A percentile compares a stretch with the other conserved stretches of the same genome.
Evolutionary conservation across 2,113 vertebrate genomes (phyloP).

Genomic region (Eretmochelys imbricata): DNA sequence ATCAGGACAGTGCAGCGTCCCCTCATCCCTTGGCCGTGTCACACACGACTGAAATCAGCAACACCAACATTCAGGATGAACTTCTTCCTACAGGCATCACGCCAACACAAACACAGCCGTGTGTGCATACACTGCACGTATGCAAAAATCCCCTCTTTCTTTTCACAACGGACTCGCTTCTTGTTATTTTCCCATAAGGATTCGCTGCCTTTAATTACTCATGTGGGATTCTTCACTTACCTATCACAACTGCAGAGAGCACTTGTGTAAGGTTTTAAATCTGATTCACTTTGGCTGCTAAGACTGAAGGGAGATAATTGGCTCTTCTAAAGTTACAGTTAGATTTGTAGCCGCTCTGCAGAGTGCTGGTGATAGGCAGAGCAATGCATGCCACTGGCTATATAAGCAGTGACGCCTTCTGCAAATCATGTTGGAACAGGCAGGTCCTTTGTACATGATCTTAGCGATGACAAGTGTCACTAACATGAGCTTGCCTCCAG

Average conservation of each 20-base stretch:
- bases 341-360: rapidly evolving
- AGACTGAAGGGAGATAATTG: not conserved
- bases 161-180: rapidly evolving
- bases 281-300: rapidly evolving
- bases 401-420: not conserved
- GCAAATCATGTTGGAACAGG: not conserved
- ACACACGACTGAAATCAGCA: not conserved
- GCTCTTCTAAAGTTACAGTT: not conserved
- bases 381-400: not conserved
- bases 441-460: slow-evolving; percentile 17
- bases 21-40: too few relatives aligned
- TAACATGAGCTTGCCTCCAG: slow-evolving; percentile 62
- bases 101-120: not conserved
- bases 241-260: rapidly evolving
- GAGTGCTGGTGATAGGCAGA: not conserved
- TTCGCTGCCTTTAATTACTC: rapidly evolving
- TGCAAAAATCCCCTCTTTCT: not conserved
- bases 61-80: not conserved
- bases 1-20: rapidly evolving
- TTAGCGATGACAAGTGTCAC: slow-evolving; percentile 75
- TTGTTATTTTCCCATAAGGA: rapidly evolving
- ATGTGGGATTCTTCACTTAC: rapidly evolving
- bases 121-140: not conserved
- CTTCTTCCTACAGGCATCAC: rapidly evolving
- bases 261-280: rapidly evolving